phyloP scores from a whole-genome alignment of 1,140 invertebrate genomes.

The Aethina tumida region DNA sequence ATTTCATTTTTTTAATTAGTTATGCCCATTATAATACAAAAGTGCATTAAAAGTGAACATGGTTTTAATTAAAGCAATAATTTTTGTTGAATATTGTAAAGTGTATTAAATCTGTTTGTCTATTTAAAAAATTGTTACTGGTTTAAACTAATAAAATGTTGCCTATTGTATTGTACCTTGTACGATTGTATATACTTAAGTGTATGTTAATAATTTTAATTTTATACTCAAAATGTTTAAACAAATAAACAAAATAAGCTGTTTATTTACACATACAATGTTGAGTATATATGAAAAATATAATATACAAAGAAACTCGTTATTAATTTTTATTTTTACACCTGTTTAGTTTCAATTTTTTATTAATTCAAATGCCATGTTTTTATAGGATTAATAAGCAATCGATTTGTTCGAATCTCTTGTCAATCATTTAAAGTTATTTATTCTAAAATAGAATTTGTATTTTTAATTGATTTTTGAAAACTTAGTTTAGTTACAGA shows the following conservation, averaged over 20 bases:
- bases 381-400: no score
- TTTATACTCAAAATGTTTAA: constrained; percentile 18
- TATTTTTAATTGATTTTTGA: no score
- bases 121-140: constrained; percentile 14
- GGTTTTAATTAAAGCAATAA: constrained; percentile 6
- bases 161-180: constrained; percentile 19
- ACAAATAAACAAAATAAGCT: constrained; percentile 14
- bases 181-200: constrained; percentile 17
- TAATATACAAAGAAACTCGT: no score
- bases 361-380: no score
- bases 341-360: no score
- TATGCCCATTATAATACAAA: no score
- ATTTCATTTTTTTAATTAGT: no score
- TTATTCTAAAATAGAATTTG: no score
- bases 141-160: constrained; percentile 14
- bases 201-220: constrained; percentile 18
- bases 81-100: constrained; percentile 5
- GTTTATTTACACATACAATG: constrained; percentile 14
- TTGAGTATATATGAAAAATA: constrained; percentile 13
- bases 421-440: no score
- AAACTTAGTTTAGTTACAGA: no score
- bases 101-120: constrained; percentile 1
- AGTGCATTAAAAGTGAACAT: constrained; percentile 1
- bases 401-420: no score
- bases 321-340: no score